These are phyloP conservation scores for Dryoscopus gambensis DNA, from an alignment of 2,113 vertebrate species.

Conservation along the genomic window DNA sequence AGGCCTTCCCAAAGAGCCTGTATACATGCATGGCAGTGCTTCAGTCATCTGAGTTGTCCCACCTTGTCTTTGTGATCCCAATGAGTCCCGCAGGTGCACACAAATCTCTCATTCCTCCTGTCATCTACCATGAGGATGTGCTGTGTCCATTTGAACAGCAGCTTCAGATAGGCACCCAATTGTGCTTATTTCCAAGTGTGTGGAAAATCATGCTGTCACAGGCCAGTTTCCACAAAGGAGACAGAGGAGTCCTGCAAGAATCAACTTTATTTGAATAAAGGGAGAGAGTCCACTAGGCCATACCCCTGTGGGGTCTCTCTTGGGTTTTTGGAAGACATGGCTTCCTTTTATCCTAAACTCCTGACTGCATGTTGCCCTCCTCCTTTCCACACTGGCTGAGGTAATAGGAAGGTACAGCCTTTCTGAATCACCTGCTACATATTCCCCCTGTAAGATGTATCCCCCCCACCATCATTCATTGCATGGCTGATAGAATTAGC, in stretches of 20 bases:
- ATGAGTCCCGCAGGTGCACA: background rate
- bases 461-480: too few relatives aligned
- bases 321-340: background rate
- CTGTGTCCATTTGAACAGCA: background rate
- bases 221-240: background rate
- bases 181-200: background rate
- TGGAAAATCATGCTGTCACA: background rate
- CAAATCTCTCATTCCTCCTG: background rate
- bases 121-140: background rate
- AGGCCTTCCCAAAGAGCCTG: background rate
- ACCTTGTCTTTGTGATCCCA: background rate
- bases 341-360: background rate
- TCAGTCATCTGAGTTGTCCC: background rate
- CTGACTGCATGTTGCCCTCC: background rate
- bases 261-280: background rate
- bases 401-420: background rate
- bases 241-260: background rate
- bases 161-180: rapidly evolving
- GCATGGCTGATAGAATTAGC: too few relatives aligned
- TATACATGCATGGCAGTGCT: background rate
- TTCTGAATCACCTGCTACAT: background rate
- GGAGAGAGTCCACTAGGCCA: background rate
- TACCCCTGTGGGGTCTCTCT: background rate
- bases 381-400: background rate
- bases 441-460: background rate